Evolutionary conservation across 2,113 vertebrate species (phyloP).

Genomic region (Eubucco bourcierii): DNA sequence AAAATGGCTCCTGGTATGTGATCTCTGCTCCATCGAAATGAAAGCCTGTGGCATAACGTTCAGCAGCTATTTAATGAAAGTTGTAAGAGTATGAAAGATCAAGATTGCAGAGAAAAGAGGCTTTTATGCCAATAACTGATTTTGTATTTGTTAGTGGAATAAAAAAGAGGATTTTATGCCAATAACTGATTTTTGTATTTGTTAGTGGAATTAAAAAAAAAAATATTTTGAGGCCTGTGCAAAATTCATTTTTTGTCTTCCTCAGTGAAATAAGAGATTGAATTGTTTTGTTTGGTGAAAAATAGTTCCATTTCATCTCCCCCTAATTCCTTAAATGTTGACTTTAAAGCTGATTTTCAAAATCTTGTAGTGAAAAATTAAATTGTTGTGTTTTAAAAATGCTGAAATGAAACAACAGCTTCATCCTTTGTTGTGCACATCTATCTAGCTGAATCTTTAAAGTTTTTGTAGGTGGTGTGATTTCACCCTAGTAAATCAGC

Average conservation of each 20-base stretch:
- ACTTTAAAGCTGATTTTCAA: neutral
- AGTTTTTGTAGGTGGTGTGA: neutral
- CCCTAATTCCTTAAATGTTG: neutral
- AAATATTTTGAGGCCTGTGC: neutral
- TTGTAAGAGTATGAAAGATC: neutral
- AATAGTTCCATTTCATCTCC: neutral
- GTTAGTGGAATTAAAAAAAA: neutral
- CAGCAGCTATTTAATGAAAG: neutral
- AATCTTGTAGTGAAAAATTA: neutral
- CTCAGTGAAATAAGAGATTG: neutral
- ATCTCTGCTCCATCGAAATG: neutral
- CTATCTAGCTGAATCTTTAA: neutral
- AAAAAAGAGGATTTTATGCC: too few species aligned
- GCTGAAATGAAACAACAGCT: neutral
- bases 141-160: neutral
- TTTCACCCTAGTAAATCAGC: neutral
- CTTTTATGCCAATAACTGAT: neutral
- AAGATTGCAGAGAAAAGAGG: neutral
- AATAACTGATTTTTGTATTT: neutral
- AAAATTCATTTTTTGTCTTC: neutral
- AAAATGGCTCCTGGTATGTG: neutral
- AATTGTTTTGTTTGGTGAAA: neutral
- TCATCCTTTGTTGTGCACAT: neutral
- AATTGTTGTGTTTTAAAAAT: neutral
- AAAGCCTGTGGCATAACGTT: neutral